Evolutionary conservation across 2,888 invertebrate species (phyloP), one percentile per base, ranked within the genome.

Genomic region (Agrotis ipsilon): DNA sequence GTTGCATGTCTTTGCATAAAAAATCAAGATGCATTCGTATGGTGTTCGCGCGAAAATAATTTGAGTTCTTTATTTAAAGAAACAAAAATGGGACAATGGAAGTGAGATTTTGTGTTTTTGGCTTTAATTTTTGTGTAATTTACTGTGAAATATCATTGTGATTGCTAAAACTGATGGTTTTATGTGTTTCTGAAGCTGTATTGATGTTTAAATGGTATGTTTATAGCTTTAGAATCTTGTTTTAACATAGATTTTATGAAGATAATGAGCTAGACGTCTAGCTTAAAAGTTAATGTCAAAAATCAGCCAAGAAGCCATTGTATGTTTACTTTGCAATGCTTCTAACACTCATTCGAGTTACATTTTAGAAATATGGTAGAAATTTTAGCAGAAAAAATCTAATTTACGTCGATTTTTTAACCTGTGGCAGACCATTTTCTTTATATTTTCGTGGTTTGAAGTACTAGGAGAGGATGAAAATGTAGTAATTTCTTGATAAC

Each of bases 121-220:
- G 39, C 54, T 32, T 52, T 54, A 65, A 48, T 57, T 48, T 52
- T 43, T 24, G 68, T 76, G 72, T 18, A 19, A 49, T 45, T 52
- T 54, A 57, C 24, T 16, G 57, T 48, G 32, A 1, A 43, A 52
- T 52, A 14, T 59, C 60, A 64, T 39, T 48, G 67, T 75, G 73
- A 68, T 68, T 39, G 57, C 11, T 52, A 66, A 71, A 69, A 69
- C 58, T 55, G 68, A 81, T 67, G 70, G 65, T 76, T 81, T 71
- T 63, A 66, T 69, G 68, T 32, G 45, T 57, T 51, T 62, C 54
- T 9, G 54, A 54, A 55, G 63, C 19, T 39, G 54, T 18, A 68
- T 77, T 57, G 61, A 70, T 14, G 58, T 75, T 77, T 83, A 73
- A 73, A 83, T 83, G 83, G 83, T 83, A 81, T 3, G 83, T 68